These are phyloP conservation scores for Drosophila burlai DNA, from an alignment of 1,140 invertebrate species.

Conservation along the genomic window DNA sequence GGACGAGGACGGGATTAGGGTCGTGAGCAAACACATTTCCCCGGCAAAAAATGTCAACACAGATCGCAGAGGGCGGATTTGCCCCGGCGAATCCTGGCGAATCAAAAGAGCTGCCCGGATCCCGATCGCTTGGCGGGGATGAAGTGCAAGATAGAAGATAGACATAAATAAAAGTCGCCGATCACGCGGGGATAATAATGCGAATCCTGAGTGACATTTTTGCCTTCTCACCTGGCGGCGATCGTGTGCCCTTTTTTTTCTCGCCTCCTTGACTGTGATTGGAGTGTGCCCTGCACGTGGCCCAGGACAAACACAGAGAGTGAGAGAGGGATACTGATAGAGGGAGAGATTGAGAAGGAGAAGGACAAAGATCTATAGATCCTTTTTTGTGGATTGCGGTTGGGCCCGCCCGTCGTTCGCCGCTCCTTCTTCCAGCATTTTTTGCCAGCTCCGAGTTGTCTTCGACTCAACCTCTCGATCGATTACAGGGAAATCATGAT, in stretches of 20 bases:
- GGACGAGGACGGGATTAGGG: slow-evolving; percentile 51
- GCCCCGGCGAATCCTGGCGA: slow-evolving; percentile 42
- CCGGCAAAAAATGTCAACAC: slow-evolving; percentile 61
- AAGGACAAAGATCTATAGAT: slow-evolving; percentile 7
- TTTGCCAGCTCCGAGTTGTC: slow-evolving; percentile 14
- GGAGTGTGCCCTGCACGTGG: slow-evolving; percentile 79
- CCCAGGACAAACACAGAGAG: slow-evolving; percentile 2
- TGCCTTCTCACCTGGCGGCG: slow-evolving; percentile 61
- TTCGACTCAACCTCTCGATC: slow-evolving; percentile 17
- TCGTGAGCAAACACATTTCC: slow-evolving; percentile 65
- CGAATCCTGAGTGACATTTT: slow-evolving; percentile 50
- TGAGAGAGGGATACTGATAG: neutral
- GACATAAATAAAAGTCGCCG: slow-evolving; percentile 13
- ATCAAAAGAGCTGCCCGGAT: slow-evolving; percentile 40
- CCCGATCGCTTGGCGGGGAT: slow-evolving; percentile 20
- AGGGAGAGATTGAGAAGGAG: neutral
- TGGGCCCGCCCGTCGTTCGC: slow-evolving; percentile 71
- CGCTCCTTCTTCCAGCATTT: slow-evolving; percentile 31
- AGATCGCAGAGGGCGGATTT: slow-evolving; percentile 28
- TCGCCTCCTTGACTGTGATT: slow-evolving; percentile 45
- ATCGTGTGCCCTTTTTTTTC: slow-evolving; percentile 32
- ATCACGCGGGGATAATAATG: slow-evolving; percentile 35
- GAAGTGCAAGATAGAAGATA: neutral
- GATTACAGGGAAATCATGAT: slow-evolving; percentile 75
- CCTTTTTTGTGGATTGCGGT: slow-evolving; percentile 78